These are phyloP conservation scores for Chroicocephalus ridibundus DNA, from an alignment of 2,113 vertebrate species.

Conservation along the genomic window DNA sequence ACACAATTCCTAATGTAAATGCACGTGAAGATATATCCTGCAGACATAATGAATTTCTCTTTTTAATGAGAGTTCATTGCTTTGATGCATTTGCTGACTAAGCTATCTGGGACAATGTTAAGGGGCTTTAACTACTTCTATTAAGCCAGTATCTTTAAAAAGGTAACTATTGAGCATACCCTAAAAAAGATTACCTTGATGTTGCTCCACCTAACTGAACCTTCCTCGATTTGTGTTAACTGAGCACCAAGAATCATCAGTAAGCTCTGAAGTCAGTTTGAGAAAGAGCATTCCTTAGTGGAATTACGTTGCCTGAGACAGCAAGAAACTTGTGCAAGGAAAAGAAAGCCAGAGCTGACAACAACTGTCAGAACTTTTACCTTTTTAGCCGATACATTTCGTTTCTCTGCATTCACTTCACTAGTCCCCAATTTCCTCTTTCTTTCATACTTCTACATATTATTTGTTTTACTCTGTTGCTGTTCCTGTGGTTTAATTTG, in stretches of 20 bases:
- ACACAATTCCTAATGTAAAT: neutral
- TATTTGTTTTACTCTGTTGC: neutral
- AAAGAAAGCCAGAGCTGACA: neutral
- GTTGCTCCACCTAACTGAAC: neutral
- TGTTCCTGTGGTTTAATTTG: neutral
- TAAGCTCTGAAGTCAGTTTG: neutral
- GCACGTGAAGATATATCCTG: neutral
- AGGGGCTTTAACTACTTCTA: neutral
- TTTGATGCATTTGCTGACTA: neutral
- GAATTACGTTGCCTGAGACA: neutral
- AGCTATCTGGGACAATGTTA: neutral
- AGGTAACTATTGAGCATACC: neutral
- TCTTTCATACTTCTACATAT: neutral
- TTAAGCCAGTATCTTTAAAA: neutral
- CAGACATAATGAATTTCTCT: neutral
- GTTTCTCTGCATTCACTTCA: neutral
- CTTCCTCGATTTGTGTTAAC: neutral
- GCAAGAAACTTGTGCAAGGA: neutral
- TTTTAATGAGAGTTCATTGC: neutral
- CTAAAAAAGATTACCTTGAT: neutral
- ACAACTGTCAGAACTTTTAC: neutral
- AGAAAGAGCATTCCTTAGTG: neutral
- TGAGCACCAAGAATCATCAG: neutral
- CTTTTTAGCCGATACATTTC: neutral
- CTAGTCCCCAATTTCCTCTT: neutral